phyloP scores from a whole-genome alignment of 2,888 invertebrate genomes.

The Synanthedon myopaeformis region DNA sequence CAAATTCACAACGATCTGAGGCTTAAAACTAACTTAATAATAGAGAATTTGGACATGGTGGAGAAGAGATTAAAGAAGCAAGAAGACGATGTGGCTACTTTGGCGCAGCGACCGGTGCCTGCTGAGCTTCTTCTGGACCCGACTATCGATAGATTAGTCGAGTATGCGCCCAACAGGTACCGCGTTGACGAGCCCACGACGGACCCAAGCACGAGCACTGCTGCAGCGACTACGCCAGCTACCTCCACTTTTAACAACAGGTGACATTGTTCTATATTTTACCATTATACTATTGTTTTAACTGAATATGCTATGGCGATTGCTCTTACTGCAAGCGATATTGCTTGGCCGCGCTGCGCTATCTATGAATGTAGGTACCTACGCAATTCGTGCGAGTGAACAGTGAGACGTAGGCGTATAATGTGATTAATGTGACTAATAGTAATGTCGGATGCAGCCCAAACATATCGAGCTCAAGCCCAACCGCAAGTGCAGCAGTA shows the following conservation, averaged over 20 bases:
- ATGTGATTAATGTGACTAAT: slow-evolving; percentile 52
- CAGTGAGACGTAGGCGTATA: neutral
- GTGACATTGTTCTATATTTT: slow-evolving; percentile 46
- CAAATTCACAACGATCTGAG: slow-evolving; percentile 87
- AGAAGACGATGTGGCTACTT: slow-evolving; percentile 83
- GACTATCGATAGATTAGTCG: slow-evolving; percentile 82
- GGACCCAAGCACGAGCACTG: slow-evolving; percentile 48
- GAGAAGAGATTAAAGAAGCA: slow-evolving; percentile 87
- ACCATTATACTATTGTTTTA: slow-evolving; percentile 1
- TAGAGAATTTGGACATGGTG: slow-evolving; percentile 88
- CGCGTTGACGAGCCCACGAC: slow-evolving; percentile 50
- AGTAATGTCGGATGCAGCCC: slow-evolving; percentile 57
- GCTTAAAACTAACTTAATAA: slow-evolving; percentile 86
- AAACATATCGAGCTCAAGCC: slow-evolving; percentile 36
- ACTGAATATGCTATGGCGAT: slow-evolving; percentile 19
- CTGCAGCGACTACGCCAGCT: slow-evolving; percentile 36
- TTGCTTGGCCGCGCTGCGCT: slow-evolving; percentile 20
- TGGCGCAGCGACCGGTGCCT: slow-evolving; percentile 80
- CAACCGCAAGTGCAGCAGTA: slow-evolving; percentile 40
- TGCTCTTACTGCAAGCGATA: slow-evolving; percentile 15
- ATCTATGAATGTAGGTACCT: slow-evolving; percentile 8
- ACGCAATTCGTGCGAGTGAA: slow-evolving; percentile 4
- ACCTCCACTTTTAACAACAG: slow-evolving; percentile 44
- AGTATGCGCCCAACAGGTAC: slow-evolving; percentile 81
- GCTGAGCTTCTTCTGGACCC: slow-evolving; percentile 79